These are phyloP conservation scores for Chironex yamaguchii DNA, from an alignment of 30 jellyfish, hydroid and myxozoan species.

Conservation along the genomic window DNA sequence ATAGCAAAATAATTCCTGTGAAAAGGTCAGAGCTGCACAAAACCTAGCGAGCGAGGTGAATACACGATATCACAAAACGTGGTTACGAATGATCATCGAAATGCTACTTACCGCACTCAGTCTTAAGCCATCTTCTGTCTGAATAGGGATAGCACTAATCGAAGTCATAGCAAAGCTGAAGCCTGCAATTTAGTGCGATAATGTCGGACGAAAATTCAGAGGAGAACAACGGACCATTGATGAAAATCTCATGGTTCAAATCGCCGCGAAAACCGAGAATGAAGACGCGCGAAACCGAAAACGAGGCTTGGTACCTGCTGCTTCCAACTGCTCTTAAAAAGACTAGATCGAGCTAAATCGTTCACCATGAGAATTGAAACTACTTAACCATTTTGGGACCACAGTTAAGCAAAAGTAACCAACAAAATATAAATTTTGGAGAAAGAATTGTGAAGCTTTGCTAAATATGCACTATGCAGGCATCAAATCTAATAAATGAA, in stretches of 20 bases:
- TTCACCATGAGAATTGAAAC: too few species aligned
- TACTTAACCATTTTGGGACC: too few species aligned
- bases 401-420: too few species aligned
- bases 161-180: not conserved
- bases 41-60: not conserved
- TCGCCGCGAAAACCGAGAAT: not conserved
- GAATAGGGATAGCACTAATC: not conserved
- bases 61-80: not conserved
- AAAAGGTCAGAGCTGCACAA: not conserved
- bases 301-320: not conserved
- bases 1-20: not conserved
- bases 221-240: not conserved
- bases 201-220: not conserved
- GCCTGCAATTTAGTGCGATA: not conserved
- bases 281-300: not conserved
- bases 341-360: too few species aligned
- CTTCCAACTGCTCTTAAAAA: not conserved
- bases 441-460: too few species aligned
- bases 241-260: not conserved
- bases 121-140: not conserved
- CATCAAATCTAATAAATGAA: too few species aligned
- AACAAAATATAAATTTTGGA: too few species aligned
- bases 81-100: not conserved
- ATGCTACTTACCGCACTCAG: not conserved
- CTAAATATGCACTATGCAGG: too few species aligned